Base-by-base conservation (phyloP, 2,113 vertebrate species). In the Perca flavescens region DNA sequence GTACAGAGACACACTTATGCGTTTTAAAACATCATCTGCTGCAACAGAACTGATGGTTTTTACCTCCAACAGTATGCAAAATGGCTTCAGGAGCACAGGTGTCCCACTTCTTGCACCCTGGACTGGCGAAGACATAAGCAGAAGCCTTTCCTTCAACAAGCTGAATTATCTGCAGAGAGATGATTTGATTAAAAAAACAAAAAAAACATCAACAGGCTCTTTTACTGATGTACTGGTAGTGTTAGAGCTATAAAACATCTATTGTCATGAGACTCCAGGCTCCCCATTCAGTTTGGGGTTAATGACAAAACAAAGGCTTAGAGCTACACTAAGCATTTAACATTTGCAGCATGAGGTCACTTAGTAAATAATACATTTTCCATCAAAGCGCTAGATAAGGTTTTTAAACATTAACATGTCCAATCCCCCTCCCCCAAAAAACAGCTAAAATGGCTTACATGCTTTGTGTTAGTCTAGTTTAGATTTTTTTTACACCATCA, bases 21-120 rank as follows among this genome's bases (percentile, higher is more conserved):
- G 57, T 36, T n/a, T 52, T 15, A 19, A 25, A 52, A 15, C 46
- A 54, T 36, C 3, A 10, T 22, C n/a, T 28, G 7, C 43, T 34
- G 17, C n/a, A 9, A 31, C 52, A 60, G 25, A 70, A 70, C 36
- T 25, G 13, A 46, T 22, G 3, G 1, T 19, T 77, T 88, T 94
- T 82, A 99, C 98, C 98, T 95, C 98, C 98, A 11, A 99, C 96
- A 28, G 97, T 96, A 54, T 96, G 96, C 22, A 99, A 95, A 82
- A 99, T 96, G 49, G 97, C 98, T 91, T 99, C 98, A 8, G 98
- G 96, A 72, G 96, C 98, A 83, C 98, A 99, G 0, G 98, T 99
- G 83, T 99, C 98, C 98, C 98, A 99, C 83, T 99, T 99, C 88
- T 99, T 99, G 92, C 97, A 98, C 0, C 98, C 98, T 28, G 96